Evolutionary conservation across 2,797 vertebrate species (phyloP), one percentile per base, ranked within the genome.

Genomic region (Schizopygopsis malacanthus): DNA sequence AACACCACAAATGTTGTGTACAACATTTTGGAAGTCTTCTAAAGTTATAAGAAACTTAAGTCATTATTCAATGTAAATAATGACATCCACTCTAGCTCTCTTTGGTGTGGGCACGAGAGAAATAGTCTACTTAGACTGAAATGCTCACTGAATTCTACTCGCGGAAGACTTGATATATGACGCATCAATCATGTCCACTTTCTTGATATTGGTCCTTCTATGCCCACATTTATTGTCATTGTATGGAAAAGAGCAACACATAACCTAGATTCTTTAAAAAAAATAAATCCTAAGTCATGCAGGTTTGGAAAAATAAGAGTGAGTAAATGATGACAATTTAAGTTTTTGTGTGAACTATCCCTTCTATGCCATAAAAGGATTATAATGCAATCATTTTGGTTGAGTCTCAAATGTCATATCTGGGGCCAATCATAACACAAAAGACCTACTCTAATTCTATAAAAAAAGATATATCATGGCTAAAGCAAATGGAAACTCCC

Each of bases 341-440:
- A 0, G 8, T 77, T n/a, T 78, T n/a, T n/a, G 15, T 22, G 8
- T 18, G 25, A 65, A 33, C 59, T 20, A 45, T 25, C n/a, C 0
- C 75, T 83, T 83, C 52, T 41, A 73, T 72, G 71, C 77, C 82
- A 85, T 88, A 87, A 83, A 88, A 72, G 83, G 20, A 67, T 81
- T 61, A 67, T 41, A 77, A 85, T 45, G 59, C 8, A 85, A 85
- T 54, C 18, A 69, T 45, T 20, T 37, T 41, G 7, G 47, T 79
- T 59, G 50, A 25, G 43, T 50, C 84, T 71, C 47, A 81, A 83
- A 81, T 75, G 56, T 75, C 13, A 33, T 52, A 59, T 79, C 39
- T 84, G 59, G 33, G 33, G n/a, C 59, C 25, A 61, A 72, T 72
- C 41, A 50, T 69, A 65, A 82, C 13, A 88, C 37, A 72, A 63